Evolutionary conservation across 1,140 invertebrate species (phyloP).

Genomic region (Elysia chlorotica): DNA sequence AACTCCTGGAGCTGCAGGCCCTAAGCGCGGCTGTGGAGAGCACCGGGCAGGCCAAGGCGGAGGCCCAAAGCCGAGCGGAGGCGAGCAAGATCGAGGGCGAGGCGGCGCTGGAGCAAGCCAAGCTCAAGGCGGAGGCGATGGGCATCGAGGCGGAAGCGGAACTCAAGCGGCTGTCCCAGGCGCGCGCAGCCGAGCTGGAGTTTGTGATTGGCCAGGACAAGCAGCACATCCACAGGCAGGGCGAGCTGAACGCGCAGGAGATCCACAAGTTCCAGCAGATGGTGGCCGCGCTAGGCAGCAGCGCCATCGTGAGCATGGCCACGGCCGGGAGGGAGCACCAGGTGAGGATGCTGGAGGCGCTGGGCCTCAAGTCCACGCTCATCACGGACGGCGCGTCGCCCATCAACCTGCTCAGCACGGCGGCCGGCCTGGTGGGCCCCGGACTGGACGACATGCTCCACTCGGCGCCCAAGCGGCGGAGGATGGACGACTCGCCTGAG

Average conservation of each 20-base stretch:
- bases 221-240: conserved; percentile 55
- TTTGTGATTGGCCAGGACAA: conserved; percentile 55
- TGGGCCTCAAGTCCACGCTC: conserved; percentile 65
- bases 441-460: too few relatives aligned
- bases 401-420: conserved; percentile 65
- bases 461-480: too few relatives aligned
- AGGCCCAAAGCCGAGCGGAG: conserved; percentile 61
- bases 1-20: conserved; percentile 60
- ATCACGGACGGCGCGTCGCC: conserved; percentile 66
- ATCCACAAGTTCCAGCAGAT: conserved; percentile 57
- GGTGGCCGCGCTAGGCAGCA: conserved; percentile 57
- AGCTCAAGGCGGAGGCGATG: conserved; percentile 57
- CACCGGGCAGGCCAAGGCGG: conserved; percentile 62
- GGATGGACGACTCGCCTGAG: too few relatives aligned
- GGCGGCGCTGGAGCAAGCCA: conserved; percentile 61
- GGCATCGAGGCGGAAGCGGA: conserved; percentile 63
- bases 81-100: conserved; percentile 61
- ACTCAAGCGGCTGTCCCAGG: conserved; percentile 54
- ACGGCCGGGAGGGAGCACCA: conserved; percentile 57
- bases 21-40: conserved; percentile 39
- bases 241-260: conserved; percentile 57
- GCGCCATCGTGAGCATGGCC: conserved; percentile 61
- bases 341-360: conserved; percentile 61
- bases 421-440: conserved; percentile 62
- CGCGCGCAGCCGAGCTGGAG: conserved; percentile 58